A percentile compares a stretch with the other conserved stretches of the same genome.
These are phyloP conservation scores for Cydia strobilella DNA, from an alignment of 1,140 invertebrate genomes.

Conservation along the genomic window DNA sequence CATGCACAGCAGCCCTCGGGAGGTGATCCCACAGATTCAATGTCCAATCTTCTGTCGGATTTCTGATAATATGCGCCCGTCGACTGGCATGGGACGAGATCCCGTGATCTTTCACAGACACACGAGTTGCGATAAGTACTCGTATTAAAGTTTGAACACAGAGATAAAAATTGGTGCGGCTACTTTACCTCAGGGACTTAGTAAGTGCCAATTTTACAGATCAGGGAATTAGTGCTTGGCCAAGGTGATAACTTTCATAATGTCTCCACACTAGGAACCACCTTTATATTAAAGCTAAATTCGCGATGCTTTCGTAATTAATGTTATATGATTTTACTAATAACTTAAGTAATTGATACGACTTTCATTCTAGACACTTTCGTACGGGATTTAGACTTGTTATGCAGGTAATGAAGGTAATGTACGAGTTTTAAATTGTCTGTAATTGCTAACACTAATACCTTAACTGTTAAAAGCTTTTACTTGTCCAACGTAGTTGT, in stretches of 20 bases:
- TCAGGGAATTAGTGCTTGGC: slow-evolving; percentile 40
- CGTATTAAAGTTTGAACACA: slow-evolving; percentile 64
- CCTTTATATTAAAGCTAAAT: neutral
- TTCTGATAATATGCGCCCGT: slow-evolving; percentile 58
- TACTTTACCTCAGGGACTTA: slow-evolving; percentile 50
- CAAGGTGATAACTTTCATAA: slow-evolving; percentile 43
- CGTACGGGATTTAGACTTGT: no score
- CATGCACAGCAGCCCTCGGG: slow-evolving; percentile 46
- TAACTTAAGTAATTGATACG: no score
- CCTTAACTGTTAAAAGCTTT: no score
- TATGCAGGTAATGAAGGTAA: no score
- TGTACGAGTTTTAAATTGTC: no score
- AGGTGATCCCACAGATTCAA: slow-evolving; percentile 47
- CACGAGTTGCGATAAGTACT: slow-evolving; percentile 48
- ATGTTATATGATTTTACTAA: neutral
- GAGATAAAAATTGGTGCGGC: slow-evolving; percentile 37
- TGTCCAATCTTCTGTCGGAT: slow-evolving; percentile 55
- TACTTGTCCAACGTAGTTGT: no score
- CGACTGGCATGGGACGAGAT: slow-evolving; percentile 44
- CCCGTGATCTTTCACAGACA: slow-evolving; percentile 43
- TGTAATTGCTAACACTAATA: no score
- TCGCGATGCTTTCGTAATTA: neutral
- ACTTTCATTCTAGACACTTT: no score
- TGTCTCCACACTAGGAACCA: no score
- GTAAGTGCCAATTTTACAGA: slow-evolving; percentile 59